Evolutionary conservation across 2,113 vertebrate genomes (phyloP), one percentile per base, ranked within the genome.

Genomic region (Poecile atricapillus): DNA sequence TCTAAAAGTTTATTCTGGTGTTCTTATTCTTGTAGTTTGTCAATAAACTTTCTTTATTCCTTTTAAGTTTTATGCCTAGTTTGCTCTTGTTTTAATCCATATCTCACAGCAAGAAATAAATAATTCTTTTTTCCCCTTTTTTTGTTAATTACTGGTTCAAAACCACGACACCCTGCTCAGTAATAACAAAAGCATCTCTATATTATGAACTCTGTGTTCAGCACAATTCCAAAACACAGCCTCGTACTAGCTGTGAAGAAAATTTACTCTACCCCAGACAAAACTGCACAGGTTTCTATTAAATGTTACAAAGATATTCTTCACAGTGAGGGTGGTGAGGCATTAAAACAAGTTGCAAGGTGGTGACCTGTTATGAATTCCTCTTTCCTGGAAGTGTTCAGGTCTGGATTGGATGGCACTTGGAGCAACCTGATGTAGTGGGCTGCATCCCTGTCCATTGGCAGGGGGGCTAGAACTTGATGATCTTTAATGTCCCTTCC

Each of bases 401-500:
- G 23, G 37, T 33, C 33, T 50, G 15, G 31, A 15, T 4, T 67
- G 44, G 37, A 59, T 59, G 27, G 27, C 10, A 44, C 19, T 55
- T 63, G 11, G 5, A 33, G 44, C 22, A 50, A 19, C 14, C 19
- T 27, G 8, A 43, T 33, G 18, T 27, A 49, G 50, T n/a, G 13
- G 30, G 20, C 52, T 0, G 0, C 20, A 30, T 49, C 50, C 24
- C 44, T 58, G 13, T 35, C 19, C 15, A 10, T 39, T 0, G 2
- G 41, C 19, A 65, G 24, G 10, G 19, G 10, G 8, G 0, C 9
- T n/a, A 16, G 20, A n/a, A 58, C 7, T 30, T 25, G 11, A 24
- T 30, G 13, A 58, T n/a, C 15, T 41, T 49, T 30, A 43, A 41
- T 35, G 24, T 41, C 35, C 10, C 10, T 49, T 65, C 35, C 15